Percentiles rank a stretch among this genome's conserved stretches.
These are phyloP conservation scores for Zalophus californianus DNA, from an alignment of 2,797 vertebrate genomes.

Conservation along the genomic window DNA sequence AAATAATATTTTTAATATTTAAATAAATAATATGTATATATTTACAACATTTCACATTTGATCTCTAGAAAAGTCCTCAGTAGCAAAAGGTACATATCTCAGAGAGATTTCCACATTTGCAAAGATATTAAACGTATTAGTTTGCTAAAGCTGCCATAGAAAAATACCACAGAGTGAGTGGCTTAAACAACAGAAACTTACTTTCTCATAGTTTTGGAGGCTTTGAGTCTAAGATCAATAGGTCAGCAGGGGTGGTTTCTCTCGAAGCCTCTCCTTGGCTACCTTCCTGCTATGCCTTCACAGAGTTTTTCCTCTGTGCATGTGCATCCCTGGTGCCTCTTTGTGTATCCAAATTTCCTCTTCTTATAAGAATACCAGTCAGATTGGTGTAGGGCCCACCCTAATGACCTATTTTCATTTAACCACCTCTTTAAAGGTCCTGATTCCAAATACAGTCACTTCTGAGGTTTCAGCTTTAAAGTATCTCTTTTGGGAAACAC, in stretches of 20 bases:
- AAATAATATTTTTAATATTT: neutral
- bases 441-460: neutral
- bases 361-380: neutral
- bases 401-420: neutral
- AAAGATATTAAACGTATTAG: neutral
- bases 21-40: neutral
- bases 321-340: neutral
- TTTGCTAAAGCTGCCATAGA: neutral
- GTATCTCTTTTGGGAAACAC: neutral
- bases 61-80: conserved; percentile 21
- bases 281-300: neutral
- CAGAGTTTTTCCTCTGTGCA: neutral
- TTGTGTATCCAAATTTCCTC: neutral
- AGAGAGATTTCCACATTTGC: neutral
- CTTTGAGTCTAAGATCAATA: neutral
- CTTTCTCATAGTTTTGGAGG: neutral
- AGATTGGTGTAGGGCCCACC: neutral
- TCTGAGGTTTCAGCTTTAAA: neutral
- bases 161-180: neutral
- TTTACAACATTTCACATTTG: neutral
- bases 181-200: neutral
- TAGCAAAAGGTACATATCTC: conserved; percentile 1
- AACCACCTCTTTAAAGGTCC: neutral
- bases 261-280: neutral
- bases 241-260: neutral